Evolutionary conservation across 2,888 invertebrate species (phyloP), one percentile per base, ranked within the genome.

Genomic region (Spodoptera exigua): DNA sequence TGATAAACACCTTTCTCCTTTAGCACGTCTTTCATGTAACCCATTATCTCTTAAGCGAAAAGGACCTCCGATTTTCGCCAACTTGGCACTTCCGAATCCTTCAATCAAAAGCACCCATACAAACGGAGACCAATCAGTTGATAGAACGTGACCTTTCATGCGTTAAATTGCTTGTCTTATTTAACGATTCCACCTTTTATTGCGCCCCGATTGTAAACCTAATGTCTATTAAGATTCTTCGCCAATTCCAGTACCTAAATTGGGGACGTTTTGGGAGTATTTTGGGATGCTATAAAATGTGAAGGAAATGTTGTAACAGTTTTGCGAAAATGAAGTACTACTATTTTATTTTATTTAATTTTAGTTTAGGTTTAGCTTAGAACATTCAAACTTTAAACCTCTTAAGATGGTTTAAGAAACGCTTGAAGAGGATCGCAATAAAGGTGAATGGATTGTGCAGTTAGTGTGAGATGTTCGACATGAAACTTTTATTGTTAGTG

Each of bases 151-250:
- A 36, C 36, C 45, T 43, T 18, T 45, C 61, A 59, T 51, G 62
- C 71, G 70, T 71, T 57, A 74, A 77, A 75, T 79, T 67, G 67
- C 69, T 70, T 70, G 74, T 70, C 65, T 68, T 68, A 63, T 64
- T 70, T 64, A 75, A 70, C 65, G 61, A 70, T 68, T 59, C 56
- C 36, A 63, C 68, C 63, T 75, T 79, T 75, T 78, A 70, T 57
- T 61, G 54, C 60, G 27, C 43, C 47, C 14, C 40, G 39, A 67
- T 41, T 67, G 63, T 73, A 69, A 63, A 39, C 0, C 44, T 57
- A 54, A 74, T 64, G 58, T 37, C 48, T 55, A 43, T 51, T 37
- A 64, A 63, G 63, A 74, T 53, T 64, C 60, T 34, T 5, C 44
- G 32, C 47, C 40, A 57, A 72, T 57, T 57, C 37, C 54, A 37